These are phyloP conservation scores for Calliopum simillimum DNA, from an alignment of 2,888 invertebrate genomes.

Conservation along the genomic window DNA sequence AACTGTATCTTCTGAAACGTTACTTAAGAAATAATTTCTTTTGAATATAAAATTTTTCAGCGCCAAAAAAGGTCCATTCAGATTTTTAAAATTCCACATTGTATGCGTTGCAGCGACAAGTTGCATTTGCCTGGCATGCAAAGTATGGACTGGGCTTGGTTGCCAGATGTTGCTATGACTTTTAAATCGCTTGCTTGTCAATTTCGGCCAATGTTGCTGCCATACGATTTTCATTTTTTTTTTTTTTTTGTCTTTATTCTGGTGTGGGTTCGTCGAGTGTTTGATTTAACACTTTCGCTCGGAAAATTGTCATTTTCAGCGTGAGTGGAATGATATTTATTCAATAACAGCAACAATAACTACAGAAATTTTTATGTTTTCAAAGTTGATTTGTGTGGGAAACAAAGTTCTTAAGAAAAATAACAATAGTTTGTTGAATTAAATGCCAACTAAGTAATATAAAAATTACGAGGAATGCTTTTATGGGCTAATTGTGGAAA, in stretches of 20 bases:
- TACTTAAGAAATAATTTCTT: no score
- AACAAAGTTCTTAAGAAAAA: background rate
- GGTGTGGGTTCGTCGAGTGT: background rate
- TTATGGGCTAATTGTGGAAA: no score
- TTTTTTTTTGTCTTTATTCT: no score
- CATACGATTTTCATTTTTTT: no score
- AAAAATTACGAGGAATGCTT: no score
- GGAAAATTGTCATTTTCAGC: background rate
- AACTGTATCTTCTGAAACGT: no score
- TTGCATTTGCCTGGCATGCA: conserved; percentile 4
- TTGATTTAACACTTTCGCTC: background rate
- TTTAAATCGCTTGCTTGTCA: background rate
- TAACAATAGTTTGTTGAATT: no score
- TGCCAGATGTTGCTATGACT: background rate
- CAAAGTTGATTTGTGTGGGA: background rate
- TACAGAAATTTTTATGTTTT: background rate
- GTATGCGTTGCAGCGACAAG: background rate
- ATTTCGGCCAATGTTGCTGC: background rate
- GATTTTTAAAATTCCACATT: background rate
- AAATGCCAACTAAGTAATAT: no score
- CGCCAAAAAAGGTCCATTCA: no score
- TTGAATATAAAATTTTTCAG: no score
- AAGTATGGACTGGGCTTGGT: background rate
- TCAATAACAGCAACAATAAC: no score
- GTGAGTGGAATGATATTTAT: background rate